Conservation (phyloP, 2,113 vertebrate genomes). For the Dolichotis patagonum region DNA sequence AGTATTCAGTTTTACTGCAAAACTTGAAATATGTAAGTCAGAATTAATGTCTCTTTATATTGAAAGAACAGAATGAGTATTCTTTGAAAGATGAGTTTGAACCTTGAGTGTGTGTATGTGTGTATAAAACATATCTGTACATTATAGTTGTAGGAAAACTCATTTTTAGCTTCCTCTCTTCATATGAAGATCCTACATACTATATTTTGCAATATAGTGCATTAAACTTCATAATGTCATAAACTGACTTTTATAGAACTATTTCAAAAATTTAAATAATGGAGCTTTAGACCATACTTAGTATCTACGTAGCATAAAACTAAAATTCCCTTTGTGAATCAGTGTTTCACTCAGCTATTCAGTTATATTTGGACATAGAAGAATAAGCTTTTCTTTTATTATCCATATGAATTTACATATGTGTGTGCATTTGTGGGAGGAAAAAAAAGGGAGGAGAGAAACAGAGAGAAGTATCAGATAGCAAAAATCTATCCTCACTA, state of each 20-base stretch:
- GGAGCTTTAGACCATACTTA: background rate
- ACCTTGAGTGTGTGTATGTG: background rate
- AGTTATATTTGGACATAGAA: background rate
- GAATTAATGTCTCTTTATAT: conserved; percentile 12
- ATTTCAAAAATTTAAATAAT: background rate
- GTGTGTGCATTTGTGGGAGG: background rate
- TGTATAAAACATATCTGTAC: background rate
- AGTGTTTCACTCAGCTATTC: conserved; percentile 54
- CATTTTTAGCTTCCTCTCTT: background rate
- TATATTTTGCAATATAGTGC: background rate
- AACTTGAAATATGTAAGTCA: conserved; percentile 27
- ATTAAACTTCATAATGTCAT: conserved; percentile 12
- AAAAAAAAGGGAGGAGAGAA: background rate
- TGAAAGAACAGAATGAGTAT: background rate
- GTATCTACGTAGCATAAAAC: background rate
- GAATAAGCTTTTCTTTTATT: background rate
- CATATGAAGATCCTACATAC: background rate
- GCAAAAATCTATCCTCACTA: conserved; percentile 12
- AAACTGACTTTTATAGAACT: conserved; percentile 32
- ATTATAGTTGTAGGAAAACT: background rate
- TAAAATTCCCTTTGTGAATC: conserved; percentile 45
- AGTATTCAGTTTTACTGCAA: background rate
- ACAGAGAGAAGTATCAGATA: background rate
- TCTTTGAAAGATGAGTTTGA: conserved; percentile 42
- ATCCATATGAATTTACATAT: background rate